Evolutionary conservation across 92 coral and sea anemone genomes (phyloP).

Genomic region (Scolanthus callimorphus): DNA sequence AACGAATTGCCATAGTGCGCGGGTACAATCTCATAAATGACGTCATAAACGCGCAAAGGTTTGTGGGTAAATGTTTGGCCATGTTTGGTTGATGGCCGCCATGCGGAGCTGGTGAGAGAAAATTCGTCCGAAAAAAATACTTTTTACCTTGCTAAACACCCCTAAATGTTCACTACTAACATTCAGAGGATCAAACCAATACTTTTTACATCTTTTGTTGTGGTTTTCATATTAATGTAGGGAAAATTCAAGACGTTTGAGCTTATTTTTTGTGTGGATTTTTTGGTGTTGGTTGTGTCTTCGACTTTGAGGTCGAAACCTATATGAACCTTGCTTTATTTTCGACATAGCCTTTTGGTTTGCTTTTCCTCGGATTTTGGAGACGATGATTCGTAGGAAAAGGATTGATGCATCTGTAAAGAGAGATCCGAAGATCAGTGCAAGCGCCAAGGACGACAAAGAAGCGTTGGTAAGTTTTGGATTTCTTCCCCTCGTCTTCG

Average conservation of each 20-base stretch:
- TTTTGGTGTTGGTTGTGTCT: no score
- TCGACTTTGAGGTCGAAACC: neutral
- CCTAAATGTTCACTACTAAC: neutral
- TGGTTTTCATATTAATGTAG: neutral
- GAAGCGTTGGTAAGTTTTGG: neutral
- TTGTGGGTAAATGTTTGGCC: neutral
- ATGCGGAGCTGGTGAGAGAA: neutral
- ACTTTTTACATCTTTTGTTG: no score
- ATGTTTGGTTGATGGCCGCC: neutral
- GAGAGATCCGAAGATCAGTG: neutral
- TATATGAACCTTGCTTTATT: neutral
- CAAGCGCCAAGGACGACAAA: no score
- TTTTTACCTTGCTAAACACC: neutral
- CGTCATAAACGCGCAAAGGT: neutral
- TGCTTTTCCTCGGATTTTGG: no score
- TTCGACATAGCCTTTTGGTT: neutral
- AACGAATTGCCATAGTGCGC: no score
- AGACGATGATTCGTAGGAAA: neutral
- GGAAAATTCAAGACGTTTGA: neutral
- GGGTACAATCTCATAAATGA: no score
- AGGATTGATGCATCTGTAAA: neutral
- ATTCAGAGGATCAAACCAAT: neutral
- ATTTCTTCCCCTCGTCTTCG: no score
- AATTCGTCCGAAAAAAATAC: no score
- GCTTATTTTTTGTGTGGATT: no score